Conservation (phyloP, 2,888 invertebrate species). For the Drosophila emarginata region DNA sequence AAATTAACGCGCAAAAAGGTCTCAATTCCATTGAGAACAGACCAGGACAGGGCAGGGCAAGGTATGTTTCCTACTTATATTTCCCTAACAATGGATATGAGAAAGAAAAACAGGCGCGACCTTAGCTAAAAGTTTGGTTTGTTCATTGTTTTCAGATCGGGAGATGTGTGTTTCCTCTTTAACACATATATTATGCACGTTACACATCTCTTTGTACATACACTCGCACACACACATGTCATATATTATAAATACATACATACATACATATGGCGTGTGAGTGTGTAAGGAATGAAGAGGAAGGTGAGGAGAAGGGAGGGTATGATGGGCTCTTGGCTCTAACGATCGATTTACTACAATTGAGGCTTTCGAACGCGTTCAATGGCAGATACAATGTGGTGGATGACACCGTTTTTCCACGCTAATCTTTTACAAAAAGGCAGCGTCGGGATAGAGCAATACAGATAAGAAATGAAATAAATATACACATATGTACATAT, state of each 20-base stretch:
- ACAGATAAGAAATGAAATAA: not conserved
- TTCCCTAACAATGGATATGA: constrained; percentile 19
- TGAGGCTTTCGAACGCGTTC: constrained; percentile 43
- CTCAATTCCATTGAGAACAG: constrained; percentile 12
- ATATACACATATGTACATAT: not conserved
- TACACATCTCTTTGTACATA: constrained; percentile 18
- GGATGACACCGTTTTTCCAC: constrained; percentile 30
- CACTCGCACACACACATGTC: constrained; percentile 6
- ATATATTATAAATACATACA: constrained; percentile 10
- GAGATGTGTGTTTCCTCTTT: constrained; percentile 12
- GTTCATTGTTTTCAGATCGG: constrained; percentile 33
- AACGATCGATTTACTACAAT: constrained; percentile 40
- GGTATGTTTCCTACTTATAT: constrained; percentile 15
- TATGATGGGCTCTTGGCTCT: constrained; percentile 11
- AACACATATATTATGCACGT: not conserved
- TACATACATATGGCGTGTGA: too few species aligned
- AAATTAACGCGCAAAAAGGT: constrained; percentile 66
- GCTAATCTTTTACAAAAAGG: constrained; percentile 28
- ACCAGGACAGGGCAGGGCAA: constrained; percentile 17
- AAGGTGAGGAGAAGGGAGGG: constrained; percentile 5
- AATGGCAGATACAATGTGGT: constrained; percentile 34
- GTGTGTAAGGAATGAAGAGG: too few species aligned
- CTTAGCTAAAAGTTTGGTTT: constrained; percentile 50
- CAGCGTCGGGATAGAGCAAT: constrained; percentile 3
- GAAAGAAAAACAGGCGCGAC: constrained; percentile 55